phyloP scores from a whole-genome alignment of 2,888 invertebrate species.

The Drosophila buzzatii region DNA sequence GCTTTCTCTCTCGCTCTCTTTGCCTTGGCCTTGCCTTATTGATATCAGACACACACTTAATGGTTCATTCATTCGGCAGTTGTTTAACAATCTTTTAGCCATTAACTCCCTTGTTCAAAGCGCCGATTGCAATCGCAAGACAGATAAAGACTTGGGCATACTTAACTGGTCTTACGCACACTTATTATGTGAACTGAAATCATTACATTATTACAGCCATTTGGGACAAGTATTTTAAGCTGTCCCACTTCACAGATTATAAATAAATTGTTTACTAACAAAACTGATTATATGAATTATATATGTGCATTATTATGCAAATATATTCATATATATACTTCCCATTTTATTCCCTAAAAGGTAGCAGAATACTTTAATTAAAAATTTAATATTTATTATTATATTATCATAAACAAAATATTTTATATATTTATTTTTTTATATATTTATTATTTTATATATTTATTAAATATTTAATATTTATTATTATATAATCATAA shows the following conservation, averaged over 20 bases:
- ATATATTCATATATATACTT: no score
- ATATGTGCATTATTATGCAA: neutral
- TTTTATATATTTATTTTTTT: no score
- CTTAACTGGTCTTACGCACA: neutral
- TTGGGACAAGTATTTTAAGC: neutral
- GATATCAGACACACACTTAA: constrained; percentile 10
- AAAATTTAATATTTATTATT: no score
- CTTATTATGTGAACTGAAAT: neutral
- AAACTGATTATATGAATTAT: neutral
- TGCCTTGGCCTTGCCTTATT: neutral
- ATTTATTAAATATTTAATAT: no score
- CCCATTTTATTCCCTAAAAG: no score
- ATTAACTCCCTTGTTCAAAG: neutral
- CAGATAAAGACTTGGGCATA: neutral
- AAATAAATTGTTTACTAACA: neutral
- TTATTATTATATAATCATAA: no score
- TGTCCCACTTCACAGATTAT: neutral
- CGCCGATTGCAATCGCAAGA: neutral
- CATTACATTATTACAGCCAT: neutral
- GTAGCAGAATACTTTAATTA: no score
- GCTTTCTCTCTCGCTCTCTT: constrained; percentile 15
- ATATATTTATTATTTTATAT: no score
- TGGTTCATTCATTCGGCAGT: neutral
- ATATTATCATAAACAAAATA: no score
- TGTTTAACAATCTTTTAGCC: neutral